Conservation (phyloP, 2,113 vertebrate genomes). For the Ophthalmolycus amberensis region DNA sequence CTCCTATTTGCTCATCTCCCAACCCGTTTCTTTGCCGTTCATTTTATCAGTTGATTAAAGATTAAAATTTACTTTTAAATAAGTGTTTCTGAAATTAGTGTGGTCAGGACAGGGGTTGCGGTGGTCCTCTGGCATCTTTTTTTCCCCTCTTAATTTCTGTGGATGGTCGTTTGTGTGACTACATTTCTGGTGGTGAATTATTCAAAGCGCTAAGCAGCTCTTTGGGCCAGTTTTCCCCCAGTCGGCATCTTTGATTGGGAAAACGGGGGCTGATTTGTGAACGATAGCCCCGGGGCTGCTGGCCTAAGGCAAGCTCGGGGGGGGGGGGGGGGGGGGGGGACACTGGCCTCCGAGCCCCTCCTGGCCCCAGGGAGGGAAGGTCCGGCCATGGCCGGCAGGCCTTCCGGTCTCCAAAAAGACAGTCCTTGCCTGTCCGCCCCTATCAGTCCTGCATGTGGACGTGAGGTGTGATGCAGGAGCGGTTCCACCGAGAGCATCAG, state of each 20-base stretch:
- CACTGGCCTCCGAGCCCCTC: constrained; percentile 69
- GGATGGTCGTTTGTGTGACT: constrained; percentile 66
- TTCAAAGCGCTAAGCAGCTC: constrained; percentile 82
- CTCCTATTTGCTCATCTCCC: constrained; percentile 63
- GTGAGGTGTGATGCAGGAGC: constrained; percentile 60
- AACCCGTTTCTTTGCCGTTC: constrained; percentile 35
- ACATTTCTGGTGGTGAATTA: constrained; percentile 81
- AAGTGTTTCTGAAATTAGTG: constrained; percentile 54
- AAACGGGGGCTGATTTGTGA: constrained; percentile 82
- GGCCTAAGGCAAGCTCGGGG: constrained; percentile 81
- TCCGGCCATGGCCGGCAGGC: constrained; percentile 67
- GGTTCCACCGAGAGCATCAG: constrained; percentile 72
- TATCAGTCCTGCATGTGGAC: constrained; percentile 55
- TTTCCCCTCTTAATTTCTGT: constrained; percentile 43
- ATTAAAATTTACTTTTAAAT: constrained; percentile 74
- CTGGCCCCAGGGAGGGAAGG: constrained; percentile 67
- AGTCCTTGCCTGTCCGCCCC: constrained; percentile 51
- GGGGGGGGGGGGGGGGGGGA: no score
- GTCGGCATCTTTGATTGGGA: constrained; percentile 83
- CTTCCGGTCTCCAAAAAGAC: constrained; percentile 69
- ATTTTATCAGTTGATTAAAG: constrained; percentile 73
- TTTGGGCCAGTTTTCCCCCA: constrained; percentile 74
- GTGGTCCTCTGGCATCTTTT: constrained; percentile 43
- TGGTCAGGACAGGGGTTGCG: constrained; percentile 47
- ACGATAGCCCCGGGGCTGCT: constrained; percentile 81